Conservation (phyloP, 1,140 invertebrate species). For the Meloidogyne floridensis region DNA sequence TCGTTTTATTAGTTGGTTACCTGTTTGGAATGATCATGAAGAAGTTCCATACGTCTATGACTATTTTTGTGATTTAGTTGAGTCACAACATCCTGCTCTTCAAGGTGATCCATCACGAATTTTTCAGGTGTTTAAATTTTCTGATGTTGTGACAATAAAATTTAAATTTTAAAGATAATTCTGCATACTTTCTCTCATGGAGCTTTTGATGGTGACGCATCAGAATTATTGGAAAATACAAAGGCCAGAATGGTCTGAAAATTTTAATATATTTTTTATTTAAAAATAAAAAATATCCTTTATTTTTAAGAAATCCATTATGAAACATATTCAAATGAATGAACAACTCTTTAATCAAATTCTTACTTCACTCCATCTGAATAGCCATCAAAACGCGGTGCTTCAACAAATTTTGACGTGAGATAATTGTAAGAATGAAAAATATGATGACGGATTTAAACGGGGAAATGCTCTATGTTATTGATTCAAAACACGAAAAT, state of each 20-base stretch:
- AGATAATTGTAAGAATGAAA: background rate
- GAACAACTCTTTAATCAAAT: constrained; percentile 46
- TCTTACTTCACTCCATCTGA: constrained; percentile 29
- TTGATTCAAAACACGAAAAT: background rate
- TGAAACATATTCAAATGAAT: constrained; percentile 36
- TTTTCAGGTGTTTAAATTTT: constrained; percentile 20
- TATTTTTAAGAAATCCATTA: constrained; percentile 8
- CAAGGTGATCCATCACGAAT: constrained; percentile 12
- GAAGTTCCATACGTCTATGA: constrained; percentile 87
- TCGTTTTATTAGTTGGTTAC: constrained; percentile 89
- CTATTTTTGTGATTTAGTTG: constrained; percentile 90
- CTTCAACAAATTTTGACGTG: constrained; percentile 29
- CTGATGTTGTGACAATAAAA: constrained; percentile 72
- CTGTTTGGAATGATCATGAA: constrained; percentile 89
- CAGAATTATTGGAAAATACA: constrained; percentile 33
- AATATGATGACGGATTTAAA: background rate
- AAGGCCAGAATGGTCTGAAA: constrained; percentile 35
- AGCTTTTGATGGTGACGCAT: constrained; percentile 72
- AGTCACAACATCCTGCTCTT: constrained; percentile 69
- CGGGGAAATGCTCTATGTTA: background rate
- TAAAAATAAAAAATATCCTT: background rate
- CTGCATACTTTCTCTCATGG: constrained; percentile 83
- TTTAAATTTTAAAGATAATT: constrained; percentile 85
- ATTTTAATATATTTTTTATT: too few relatives aligned
- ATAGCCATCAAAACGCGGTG: constrained; percentile 42